phyloP scores from a whole-genome alignment of 1,140 invertebrate species.

The Stenopsyche tienmushanensis region DNA sequence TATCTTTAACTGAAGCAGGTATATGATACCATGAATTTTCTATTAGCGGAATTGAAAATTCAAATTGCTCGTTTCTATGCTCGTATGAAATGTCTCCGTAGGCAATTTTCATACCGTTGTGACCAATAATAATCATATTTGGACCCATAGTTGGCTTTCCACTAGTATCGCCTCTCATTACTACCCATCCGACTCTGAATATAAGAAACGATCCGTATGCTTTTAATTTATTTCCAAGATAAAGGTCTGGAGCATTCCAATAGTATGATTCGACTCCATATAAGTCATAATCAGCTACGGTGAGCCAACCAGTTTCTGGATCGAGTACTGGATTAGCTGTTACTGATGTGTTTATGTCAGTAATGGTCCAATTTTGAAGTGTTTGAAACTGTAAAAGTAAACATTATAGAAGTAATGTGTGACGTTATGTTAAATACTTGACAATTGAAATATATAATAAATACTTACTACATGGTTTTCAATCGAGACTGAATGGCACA shows the following conservation, averaged over 20 bases:
- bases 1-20: conserved; percentile 60
- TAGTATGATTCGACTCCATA: conserved; percentile 76
- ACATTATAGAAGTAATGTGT: not conserved
- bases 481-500: conserved; percentile 67
- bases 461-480: conserved; percentile 59
- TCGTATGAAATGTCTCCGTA: conserved; percentile 66
- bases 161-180: conserved; percentile 84
- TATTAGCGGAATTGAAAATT: conserved; percentile 63
- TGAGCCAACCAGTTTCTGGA: conserved; percentile 57
- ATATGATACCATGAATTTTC: conserved; percentile 79
- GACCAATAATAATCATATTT: conserved; percentile 80
- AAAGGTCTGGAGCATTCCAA: conserved; percentile 81
- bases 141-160: conserved; percentile 80
- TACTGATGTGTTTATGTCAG: conserved; percentile 59
- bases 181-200: conserved; percentile 79
- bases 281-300: conserved; percentile 66
- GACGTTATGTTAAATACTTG: not conserved
- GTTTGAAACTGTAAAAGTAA: conserved; percentile 56
- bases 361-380: conserved; percentile 64
- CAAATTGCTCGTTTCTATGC: conserved; percentile 56
- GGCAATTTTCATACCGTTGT: conserved; percentile 71
- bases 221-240: conserved; percentile 71
- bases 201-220: conserved; percentile 83
- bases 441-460: conserved; percentile 1
- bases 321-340: conserved; percentile 56